Conservation (phyloP, 1,140 invertebrate genomes). For the Heliconius hermathena region DNA sequence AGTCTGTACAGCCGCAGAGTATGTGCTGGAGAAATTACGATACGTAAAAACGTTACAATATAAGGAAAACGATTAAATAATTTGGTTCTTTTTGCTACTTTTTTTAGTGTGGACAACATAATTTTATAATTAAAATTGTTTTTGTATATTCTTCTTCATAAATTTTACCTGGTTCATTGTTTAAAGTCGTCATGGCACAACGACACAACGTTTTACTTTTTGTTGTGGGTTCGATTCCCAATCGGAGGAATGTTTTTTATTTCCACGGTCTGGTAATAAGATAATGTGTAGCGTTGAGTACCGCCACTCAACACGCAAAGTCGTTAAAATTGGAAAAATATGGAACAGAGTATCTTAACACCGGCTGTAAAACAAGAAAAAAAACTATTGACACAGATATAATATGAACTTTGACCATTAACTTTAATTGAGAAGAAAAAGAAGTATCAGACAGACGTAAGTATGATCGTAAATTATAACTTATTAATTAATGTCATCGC, state of each 20-base stretch:
- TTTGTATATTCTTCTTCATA: not conserved
- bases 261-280: too few relatives aligned
- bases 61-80: constrained; percentile 11
- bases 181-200: not conserved
- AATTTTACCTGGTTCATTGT: too few relatives aligned
- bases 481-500: not conserved
- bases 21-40: not conserved
- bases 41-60: not conserved
- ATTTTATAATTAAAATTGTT: not conserved
- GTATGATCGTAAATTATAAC: not conserved
- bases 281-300: too few relatives aligned
- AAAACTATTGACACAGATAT: not conserved
- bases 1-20: not conserved
- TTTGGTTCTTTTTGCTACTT: not conserved
- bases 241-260: too few relatives aligned
- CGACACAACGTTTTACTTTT: too few relatives aligned
- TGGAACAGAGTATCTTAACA: too few relatives aligned
- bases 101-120: not conserved
- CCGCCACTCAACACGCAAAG: too few relatives aligned
- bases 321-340: too few relatives aligned
- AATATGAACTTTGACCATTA: not conserved
- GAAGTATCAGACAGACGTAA: not conserved
- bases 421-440: not conserved
- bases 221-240: too few relatives aligned
- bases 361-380: too few relatives aligned